These are phyloP conservation scores for Pachycephala philippinensis DNA, from an alignment of 2,113 vertebrate species.

Conservation along the genomic window DNA sequence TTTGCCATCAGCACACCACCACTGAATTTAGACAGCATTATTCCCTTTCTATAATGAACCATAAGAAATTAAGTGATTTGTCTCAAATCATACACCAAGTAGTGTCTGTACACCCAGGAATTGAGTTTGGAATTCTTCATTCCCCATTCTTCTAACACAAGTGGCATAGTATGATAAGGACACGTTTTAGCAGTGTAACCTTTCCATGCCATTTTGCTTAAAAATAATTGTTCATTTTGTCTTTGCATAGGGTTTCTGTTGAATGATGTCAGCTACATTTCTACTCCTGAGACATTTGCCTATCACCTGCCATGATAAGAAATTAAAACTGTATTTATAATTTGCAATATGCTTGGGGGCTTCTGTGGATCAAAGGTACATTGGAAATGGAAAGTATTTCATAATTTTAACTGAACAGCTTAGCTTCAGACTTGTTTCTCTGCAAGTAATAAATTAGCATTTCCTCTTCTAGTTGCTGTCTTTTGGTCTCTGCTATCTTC, in stretches of 20 bases:
- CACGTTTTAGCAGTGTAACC: not conserved
- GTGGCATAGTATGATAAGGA: not conserved
- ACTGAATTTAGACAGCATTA: not conserved
- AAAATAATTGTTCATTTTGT: not conserved
- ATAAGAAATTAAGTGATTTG: not conserved
- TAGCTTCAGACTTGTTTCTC: conserved; percentile 68
- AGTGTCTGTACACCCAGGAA: not conserved
- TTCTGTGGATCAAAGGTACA: conserved; percentile 16
- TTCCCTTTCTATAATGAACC: not conserved
- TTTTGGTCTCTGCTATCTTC: conserved; percentile 72
- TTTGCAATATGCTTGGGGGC: not conserved
- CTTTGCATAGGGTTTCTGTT: not conserved
- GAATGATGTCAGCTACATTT: not conserved
- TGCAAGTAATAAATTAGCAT: conserved; percentile 74
- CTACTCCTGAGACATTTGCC: not conserved
- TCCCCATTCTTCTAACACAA: not conserved
- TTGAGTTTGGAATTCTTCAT: not conserved
- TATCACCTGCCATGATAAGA: not conserved
- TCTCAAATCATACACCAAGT: not conserved
- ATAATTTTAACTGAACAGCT: conserved; percentile 61
- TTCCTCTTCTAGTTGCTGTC: conserved; percentile 61
- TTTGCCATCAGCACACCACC: not conserved
- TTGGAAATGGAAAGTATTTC: conserved; percentile 49
- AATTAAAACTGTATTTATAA: conserved; percentile 4
- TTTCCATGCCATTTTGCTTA: not conserved